A percentile compares a stretch with the other conserved stretches of the same genome.
These are phyloP conservation scores for Pelochelys cantorii DNA, from an alignment of 2,797 vertebrate genomes.

Conservation along the genomic window DNA sequence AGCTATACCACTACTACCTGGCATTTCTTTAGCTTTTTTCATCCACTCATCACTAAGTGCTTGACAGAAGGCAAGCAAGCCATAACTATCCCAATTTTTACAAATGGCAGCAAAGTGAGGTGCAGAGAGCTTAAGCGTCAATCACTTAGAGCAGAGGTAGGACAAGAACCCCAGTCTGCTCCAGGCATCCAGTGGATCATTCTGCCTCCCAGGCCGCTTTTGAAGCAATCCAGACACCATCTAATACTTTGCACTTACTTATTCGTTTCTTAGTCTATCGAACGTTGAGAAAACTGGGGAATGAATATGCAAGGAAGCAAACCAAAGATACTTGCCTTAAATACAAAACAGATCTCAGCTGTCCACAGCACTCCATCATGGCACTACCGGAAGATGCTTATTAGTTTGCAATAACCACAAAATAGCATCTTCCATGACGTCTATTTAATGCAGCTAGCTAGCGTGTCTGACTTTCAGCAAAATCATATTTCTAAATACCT, in stretches of 20 bases:
- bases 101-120: neutral
- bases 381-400: neutral
- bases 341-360: neutral
- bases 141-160: fast-evolving
- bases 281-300: neutral
- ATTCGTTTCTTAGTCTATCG: no score
- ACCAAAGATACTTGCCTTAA: no score
- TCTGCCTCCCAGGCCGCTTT: neutral
- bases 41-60: neutral
- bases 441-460: fast-evolving
- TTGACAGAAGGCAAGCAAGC: fast-evolving
- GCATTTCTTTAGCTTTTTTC: neutral
- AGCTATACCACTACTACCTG: neutral
- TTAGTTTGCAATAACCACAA: fast-evolving
- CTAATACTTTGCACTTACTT: fast-evolving
- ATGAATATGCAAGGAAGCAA: neutral
- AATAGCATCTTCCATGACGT: fast-evolving
- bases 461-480: neutral
- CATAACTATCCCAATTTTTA: neutral
- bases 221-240: neutral
- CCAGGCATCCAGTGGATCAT: fast-evolving
- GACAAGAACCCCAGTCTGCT: fast-evolving
- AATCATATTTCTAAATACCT: fast-evolving
- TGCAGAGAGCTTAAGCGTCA: neutral
- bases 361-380: neutral